Evolutionary conservation across 1,140 invertebrate species (phyloP).

Genomic region (Cydia fagiglandana): DNA sequence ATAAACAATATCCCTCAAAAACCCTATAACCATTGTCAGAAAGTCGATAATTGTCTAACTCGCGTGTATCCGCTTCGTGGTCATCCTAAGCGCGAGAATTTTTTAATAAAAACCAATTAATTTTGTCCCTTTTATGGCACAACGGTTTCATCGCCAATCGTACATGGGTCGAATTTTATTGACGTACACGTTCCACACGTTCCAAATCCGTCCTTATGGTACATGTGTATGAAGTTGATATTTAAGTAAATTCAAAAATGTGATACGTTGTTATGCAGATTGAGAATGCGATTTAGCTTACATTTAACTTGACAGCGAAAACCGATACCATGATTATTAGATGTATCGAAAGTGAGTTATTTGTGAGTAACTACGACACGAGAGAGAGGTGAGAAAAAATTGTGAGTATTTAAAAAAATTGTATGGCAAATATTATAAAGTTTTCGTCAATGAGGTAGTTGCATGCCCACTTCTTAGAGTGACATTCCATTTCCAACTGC

Average conservation of each 20-base stretch:
- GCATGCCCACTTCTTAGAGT: too few relatives aligned
- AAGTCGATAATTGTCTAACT: background rate
- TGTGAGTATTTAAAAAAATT: too few relatives aligned
- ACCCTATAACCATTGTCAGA: background rate
- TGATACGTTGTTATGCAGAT: background rate
- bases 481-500: too few relatives aligned
- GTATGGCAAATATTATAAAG: too few relatives aligned
- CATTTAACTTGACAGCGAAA: constrained; percentile 22
- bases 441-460: too few relatives aligned
- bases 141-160: constrained; percentile 19
- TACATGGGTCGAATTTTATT: constrained; percentile 8
- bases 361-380: background rate
- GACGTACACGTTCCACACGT: background rate
- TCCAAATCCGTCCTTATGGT: background rate
- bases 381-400: too few relatives aligned
- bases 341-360: background rate
- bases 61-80: background rate
- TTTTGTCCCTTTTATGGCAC: constrained; percentile 21
- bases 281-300: background rate
- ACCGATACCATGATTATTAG: background rate
- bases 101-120: constrained; percentile 30
- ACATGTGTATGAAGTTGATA: background rate
- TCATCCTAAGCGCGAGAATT: constrained; percentile 5
- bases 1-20: background rate
- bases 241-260: background rate